A percentile compares a stretch with the other conserved stretches of the same genome.
phyloP scores from a whole-genome alignment of 2,797 vertebrate genomes.

The Florisuga fusca region DNA sequence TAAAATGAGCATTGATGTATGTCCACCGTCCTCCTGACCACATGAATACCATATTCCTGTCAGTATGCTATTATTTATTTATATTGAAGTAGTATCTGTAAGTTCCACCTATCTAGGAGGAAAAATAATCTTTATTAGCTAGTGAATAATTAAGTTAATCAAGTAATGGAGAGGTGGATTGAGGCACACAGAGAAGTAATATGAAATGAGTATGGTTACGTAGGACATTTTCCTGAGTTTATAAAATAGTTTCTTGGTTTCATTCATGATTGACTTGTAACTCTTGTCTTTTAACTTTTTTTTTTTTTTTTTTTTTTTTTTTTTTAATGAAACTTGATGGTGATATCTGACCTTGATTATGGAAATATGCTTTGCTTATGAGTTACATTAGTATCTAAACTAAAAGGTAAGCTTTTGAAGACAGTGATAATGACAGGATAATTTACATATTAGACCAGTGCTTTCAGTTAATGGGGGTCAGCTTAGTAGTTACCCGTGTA shows the following conservation, averaged over 20 bases:
- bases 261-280: background rate
- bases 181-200: background rate
- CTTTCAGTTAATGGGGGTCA: too few species aligned
- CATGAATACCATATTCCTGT: background rate
- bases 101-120: background rate
- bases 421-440: background rate
- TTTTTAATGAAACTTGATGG: background rate
- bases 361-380: background rate
- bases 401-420: background rate
- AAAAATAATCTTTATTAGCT: background rate
- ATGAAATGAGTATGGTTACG: background rate
- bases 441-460: background rate
- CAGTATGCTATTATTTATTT: constrained; percentile 3
- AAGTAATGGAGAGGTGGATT: background rate
- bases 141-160: background rate
- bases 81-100: background rate
- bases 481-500: background rate
- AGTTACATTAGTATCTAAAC: background rate
- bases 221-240: background rate
- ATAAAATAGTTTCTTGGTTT: background rate
- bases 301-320: too few species aligned
- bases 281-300: too few species aligned
- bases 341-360: background rate
- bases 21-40: background rate
- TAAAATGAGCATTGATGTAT: background rate